These are phyloP conservation scores for Urocynchramus pylzowi DNA, from an alignment of 2,113 vertebrate species.

Conservation along the genomic window DNA sequence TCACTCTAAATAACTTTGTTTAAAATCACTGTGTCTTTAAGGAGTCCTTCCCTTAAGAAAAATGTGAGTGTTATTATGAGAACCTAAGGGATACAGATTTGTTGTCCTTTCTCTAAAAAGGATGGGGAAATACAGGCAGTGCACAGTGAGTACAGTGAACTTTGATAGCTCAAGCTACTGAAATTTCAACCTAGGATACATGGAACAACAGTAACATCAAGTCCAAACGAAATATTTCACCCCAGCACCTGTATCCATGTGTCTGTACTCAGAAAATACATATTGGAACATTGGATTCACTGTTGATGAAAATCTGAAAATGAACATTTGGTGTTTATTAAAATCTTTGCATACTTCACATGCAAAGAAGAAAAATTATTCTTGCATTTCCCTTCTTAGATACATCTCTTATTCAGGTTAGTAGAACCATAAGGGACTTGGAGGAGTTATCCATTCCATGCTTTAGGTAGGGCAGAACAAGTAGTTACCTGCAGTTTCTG, in stretches of 20 bases:
- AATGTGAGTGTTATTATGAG: background rate
- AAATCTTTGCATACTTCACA: background rate
- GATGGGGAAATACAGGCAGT: accelerated
- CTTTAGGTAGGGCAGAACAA: background rate
- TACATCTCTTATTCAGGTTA: background rate
- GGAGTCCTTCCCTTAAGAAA: background rate
- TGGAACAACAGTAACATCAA: background rate
- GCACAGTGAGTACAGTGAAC: background rate
- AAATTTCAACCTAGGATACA: background rate
- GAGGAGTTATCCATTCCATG: background rate
- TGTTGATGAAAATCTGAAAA: background rate
- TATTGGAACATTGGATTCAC: background rate
- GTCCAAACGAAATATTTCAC: background rate
- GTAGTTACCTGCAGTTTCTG: background rate
- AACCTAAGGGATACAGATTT: background rate
- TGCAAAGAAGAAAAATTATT: background rate
- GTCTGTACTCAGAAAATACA: background rate
- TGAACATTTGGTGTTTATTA: background rate
- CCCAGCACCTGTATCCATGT: background rate
- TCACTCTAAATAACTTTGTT: background rate
- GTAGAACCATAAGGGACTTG: background rate
- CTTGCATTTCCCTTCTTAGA: background rate
- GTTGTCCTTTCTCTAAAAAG: background rate
- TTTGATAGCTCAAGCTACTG: background rate
- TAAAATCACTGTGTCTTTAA: background rate